Evolutionary conservation across 2,113 vertebrate species (phyloP).

Genomic region (Bos taurus): ARS-UCD2.0 NC_037339.1:27753501-27754000

Average conservation of each 20-base stretch:
- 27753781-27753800: background rate
- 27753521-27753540: background rate
- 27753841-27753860: background rate
- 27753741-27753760: background rate
- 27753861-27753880: background rate
- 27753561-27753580: background rate
- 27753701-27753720: background rate
- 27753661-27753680: background rate
- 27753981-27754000: background rate
- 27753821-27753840: background rate
- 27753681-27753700: background rate
- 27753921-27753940: background rate
- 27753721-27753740: accelerated
- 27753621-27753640: background rate
- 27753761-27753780: background rate
- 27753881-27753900: background rate
- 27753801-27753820: background rate
- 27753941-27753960: background rate
- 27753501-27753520: background rate
- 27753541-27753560: background rate
- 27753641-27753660: background rate
- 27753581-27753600: background rate
- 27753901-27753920: background rate
- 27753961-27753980: background rate
- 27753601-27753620: background rate